Evolutionary conservation across 2,797 vertebrate species (phyloP), one percentile per base, ranked within the genome.

Genomic region (Microhierax caerulescens): DNA sequence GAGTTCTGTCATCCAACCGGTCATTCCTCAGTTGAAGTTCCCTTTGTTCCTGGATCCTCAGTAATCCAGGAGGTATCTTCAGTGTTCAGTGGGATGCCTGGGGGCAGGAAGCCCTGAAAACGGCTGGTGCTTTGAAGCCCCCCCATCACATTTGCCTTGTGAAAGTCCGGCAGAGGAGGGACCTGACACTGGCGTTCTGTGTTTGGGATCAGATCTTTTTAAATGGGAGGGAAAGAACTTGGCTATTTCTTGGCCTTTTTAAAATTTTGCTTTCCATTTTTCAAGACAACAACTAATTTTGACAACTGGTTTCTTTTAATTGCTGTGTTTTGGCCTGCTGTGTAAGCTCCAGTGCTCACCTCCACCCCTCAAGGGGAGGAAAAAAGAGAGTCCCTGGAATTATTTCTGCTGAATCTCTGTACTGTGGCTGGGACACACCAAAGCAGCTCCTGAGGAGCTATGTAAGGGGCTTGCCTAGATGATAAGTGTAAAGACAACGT

Each of bases 141-240:
- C 21, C 30, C 53, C 37, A 18, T 48, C 59, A 4, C 19, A 1
- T 43, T n/a, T 28, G 13, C 64, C 32, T 7, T 22, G 10, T 27
- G 56, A 8, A 63, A 28, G 73, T 22, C 22, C 4, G 32, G 50
- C 13, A 5, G 36, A 50, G 34, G 63, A 48, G 37, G 22, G 50
- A 56, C 36, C 36, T 18, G 4, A 3, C 11, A 1, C 34, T 15
- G 11, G 19, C 0, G 2, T 19, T 21, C 18, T 24, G 18, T 12
- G 11, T 22, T 48, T 9, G 56, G 36, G 34, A 8, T 82, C 30
- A 4, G 23, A 0, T 30, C n/a, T 21, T 89, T 68, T 41, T 15
- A 43, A 23, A 43, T 16, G 39, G 18, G 39, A 53, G 37, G 21
- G 32, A 54, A 27, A 54, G 43, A 57, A 11, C 21, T 69, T 48